Evolutionary conservation across 2,888 invertebrate species (phyloP).

Genomic region (Lamellibrachia columna): DNA sequence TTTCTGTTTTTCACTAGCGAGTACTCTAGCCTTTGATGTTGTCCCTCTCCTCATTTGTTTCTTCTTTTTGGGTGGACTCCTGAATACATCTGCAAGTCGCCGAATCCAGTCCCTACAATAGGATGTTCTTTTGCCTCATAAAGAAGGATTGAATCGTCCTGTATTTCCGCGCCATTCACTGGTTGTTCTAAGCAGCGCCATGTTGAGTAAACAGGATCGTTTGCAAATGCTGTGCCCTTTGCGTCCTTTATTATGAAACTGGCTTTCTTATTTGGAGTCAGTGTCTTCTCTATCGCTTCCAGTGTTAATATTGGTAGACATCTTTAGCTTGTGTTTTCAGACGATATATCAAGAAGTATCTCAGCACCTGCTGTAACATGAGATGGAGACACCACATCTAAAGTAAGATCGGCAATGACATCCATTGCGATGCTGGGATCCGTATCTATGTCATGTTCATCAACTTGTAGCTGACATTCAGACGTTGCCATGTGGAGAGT

Average conservation of each 20-base stretch:
- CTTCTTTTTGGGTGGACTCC: neutral
- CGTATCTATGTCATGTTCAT: neutral
- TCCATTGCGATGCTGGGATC: neutral
- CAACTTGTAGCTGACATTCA: neutral
- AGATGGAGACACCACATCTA: neutral
- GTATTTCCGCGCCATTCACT: neutral
- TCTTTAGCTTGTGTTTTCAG: neutral
- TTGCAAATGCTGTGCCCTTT: neutral
- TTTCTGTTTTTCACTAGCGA: neutral
- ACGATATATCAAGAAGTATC: neutral
- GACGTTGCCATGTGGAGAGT: neutral
- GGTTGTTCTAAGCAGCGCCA: neutral
- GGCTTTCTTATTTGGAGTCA: neutral
- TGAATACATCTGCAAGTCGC: conserved; percentile 17
- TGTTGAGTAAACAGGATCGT: neutral
- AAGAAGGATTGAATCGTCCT: neutral
- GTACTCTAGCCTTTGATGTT: conserved; percentile 7
- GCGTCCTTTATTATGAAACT: neutral
- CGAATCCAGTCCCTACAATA: neutral
- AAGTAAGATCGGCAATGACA: neutral
- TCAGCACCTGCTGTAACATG: neutral
- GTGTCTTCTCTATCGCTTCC: neutral
- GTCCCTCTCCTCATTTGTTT: neutral
- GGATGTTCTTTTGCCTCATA: neutral
- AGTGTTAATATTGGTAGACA: neutral